Evolutionary conservation across 2,113 vertebrate genomes (phyloP).

Genomic region (Larimichthys crocea): DNA sequence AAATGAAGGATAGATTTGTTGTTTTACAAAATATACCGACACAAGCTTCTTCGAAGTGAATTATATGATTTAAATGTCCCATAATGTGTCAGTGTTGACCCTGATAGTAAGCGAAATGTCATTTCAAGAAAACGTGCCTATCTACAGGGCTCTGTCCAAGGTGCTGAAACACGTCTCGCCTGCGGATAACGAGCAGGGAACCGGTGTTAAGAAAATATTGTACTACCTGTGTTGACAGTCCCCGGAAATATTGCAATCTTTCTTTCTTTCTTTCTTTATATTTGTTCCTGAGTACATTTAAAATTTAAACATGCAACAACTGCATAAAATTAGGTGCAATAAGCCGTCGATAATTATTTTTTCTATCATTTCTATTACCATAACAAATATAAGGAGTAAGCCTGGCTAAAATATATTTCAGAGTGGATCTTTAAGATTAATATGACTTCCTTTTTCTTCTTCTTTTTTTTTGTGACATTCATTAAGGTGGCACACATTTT

Average conservation of each 20-base stretch:
- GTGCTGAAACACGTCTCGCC: conserved; percentile 48
- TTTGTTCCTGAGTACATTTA: neutral
- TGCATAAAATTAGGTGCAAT: neutral
- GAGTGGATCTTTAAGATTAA: neutral
- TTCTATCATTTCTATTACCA: neutral
- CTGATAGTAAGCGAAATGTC: neutral
- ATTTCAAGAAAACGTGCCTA: neutral
- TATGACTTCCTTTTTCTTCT: neutral
- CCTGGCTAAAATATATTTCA: neutral
- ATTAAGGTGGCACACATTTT: no score
- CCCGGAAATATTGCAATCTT: neutral
- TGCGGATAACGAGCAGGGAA: neutral
- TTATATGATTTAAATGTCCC: neutral
- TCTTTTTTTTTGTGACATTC: no score
- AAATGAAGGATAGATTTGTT: neutral
- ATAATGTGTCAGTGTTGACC: neutral
- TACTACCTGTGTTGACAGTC: neutral
- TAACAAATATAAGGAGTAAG: neutral
- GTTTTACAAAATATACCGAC: neutral
- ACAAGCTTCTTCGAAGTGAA: neutral
- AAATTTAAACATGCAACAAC: neutral
- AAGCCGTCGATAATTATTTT: neutral
- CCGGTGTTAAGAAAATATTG: neutral
- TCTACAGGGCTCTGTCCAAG: conserved; percentile 45
- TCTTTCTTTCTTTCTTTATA: neutral